Base-by-base conservation (phyloP, 1,140 invertebrate genomes). In the Scaptomyza montana region DNA sequence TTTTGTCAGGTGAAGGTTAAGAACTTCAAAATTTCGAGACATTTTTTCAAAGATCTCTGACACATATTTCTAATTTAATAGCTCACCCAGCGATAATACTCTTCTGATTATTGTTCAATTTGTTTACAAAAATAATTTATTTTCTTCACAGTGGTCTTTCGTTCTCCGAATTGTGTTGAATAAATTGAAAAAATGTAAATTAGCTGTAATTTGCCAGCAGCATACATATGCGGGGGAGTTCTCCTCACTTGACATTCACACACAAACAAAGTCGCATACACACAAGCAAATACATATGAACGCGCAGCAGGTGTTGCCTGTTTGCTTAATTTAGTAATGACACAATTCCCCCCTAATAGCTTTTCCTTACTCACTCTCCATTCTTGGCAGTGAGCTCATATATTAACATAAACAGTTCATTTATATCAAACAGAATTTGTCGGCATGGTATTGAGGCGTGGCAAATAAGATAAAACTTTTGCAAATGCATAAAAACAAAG, bases 121-220 rank as follows among this genome's bases (percentile, higher is more conserved):
- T 6, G 10, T n/a, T 28, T 6, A 7, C 3, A 1, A 28, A n/a
- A 10, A 6, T 3, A 30, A 10, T 9, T 28, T 54, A 5, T 45
- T 33, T 71, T 67, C 55, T 33, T 54, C 33, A 19, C 6, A 59
- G 74, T 85, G 78, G 72, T 69, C 59, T 2, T 39, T 10, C 7
- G 13, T 36, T 19, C n/a, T 45, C 6, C 6, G 13, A 79, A 85
- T 80, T 80, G 65, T 73, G 51, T 49, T 54, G 47, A 65, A 69
- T 64, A 87, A 87, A 89, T 89, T 89, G 79, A 87, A 89, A 85
- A 86, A 86, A 89, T 89, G 80, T 89, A 84, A 89, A 89, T 89
- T 89, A 89, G 67, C 56, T 59, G 67, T 84, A 84, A 89, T 84
- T 80, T 89, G 77, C 80, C 71, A 71, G 65, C 54, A 67, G 57